Percentiles rank a stretch among this genome's conserved stretches.
Conservation (phyloP, 2,113 vertebrate species). For the Erythrocercus mccallii region DNA sequence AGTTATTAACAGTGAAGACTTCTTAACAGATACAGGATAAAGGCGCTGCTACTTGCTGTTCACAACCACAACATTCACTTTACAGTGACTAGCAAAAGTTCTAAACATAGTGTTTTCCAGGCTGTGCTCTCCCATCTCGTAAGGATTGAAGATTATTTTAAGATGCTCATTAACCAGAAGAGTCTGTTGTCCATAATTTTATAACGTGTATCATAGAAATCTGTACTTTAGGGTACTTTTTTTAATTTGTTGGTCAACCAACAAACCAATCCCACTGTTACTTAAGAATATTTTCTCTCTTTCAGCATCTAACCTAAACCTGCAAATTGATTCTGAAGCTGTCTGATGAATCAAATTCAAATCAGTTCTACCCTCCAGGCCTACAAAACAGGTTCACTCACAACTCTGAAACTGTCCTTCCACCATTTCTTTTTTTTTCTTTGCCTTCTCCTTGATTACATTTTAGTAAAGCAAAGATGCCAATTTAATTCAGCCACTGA, state of each 20-base stretch:
- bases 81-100: neutral
- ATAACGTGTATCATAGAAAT: neutral
- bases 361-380: neutral
- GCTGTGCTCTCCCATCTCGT: neutral
- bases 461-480: neutral
- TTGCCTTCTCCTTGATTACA: neutral
- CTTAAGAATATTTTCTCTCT: neutral
- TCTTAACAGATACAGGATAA: neutral
- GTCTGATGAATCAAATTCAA: neutral
- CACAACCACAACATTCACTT: neutral
- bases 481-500: neutral
- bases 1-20: neutral
- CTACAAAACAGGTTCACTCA: neutral
- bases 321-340: neutral
- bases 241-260: neutral
- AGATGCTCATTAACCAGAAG: neutral
- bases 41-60: neutral
- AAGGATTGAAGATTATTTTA: neutral
- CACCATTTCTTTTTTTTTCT: neutral
- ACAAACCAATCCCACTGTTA: neutral
- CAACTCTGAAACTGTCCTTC: neutral
- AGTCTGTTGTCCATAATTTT: neutral
- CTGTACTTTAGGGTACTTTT: neutral
- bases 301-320: neutral
- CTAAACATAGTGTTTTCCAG: neutral